These are phyloP conservation scores for Epinephelus cyanopodus DNA, from an alignment of 2,113 vertebrate genomes.

Conservation along the genomic window DNA sequence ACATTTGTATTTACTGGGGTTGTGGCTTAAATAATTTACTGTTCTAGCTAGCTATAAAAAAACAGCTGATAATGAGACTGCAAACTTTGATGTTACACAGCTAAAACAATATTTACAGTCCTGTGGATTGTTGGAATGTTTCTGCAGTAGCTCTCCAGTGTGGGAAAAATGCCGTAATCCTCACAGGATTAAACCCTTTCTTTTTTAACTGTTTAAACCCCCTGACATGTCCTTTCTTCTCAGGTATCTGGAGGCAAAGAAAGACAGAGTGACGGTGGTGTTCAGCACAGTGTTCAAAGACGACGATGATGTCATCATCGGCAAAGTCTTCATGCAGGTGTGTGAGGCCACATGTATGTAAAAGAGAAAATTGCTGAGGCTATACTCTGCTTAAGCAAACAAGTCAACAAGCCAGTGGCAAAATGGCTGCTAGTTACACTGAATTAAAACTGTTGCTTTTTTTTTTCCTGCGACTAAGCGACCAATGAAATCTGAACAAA, in stretches of 20 bases:
- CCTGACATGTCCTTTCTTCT: neutral
- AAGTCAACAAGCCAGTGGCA: neutral
- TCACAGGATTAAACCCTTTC: neutral
- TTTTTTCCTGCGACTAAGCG: no score
- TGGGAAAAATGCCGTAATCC: neutral
- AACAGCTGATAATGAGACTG: neutral
- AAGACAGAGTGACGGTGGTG: slow-evolving; percentile 97
- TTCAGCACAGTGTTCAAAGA: slow-evolving; percentile 99
- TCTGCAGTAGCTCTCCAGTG: neutral
- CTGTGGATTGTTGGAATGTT: neutral
- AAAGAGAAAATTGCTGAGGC: neutral
- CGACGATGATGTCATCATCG: slow-evolving; percentile 97
- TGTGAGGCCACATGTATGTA: neutral
- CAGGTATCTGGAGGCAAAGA: slow-evolving; percentile 98
- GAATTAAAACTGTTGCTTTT: no score
- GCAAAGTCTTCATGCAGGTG: slow-evolving; percentile 99
- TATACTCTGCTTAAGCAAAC: neutral
- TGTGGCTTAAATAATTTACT: neutral
- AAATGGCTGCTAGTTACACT: neutral
- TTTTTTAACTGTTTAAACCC: neutral
- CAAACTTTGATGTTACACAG: neutral
- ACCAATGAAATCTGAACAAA: no score
- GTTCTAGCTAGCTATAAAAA: neutral
- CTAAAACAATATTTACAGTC: neutral
- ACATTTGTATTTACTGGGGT: no score